Conservation (phyloP, 1,140 invertebrate genomes). For the Andrena cerasifolii region DNA sequence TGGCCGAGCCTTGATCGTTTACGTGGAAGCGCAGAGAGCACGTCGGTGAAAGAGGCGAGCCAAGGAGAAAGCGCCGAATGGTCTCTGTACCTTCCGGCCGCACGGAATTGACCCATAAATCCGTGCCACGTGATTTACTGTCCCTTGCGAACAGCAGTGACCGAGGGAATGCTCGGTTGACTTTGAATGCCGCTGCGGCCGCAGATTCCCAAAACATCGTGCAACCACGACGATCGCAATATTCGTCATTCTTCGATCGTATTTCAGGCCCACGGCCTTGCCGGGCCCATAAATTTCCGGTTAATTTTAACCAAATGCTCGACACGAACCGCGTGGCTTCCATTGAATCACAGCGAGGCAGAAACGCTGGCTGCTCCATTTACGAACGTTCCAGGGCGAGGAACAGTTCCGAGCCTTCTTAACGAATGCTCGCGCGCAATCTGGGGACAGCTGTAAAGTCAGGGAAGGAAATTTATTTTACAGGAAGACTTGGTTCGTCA, state of each 20-base stretch:
- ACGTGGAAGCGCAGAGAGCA: not conserved
- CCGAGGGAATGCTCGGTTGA: conserved; percentile 37
- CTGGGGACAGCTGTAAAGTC: too few species aligned
- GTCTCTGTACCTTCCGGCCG: conserved; percentile 23
- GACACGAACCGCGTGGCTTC: too few species aligned
- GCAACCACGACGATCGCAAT: conserved; percentile 16
- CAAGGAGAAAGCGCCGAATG: conserved; percentile 60
- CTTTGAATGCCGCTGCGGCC: conserved; percentile 64
- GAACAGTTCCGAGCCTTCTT: too few species aligned
- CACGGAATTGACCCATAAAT: conserved; percentile 71
- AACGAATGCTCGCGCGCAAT: too few species aligned
- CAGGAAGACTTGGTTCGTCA: too few species aligned
- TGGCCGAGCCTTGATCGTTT: not conserved
- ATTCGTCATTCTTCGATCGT: not conserved
- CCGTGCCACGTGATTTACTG: conserved; percentile 69
- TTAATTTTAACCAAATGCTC: not conserved
- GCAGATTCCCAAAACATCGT: conserved; percentile 71
- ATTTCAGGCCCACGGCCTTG: not conserved
- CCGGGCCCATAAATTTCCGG: conserved; percentile 1
- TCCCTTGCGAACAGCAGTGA: not conserved
- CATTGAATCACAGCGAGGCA: not conserved
- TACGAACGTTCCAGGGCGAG: too few species aligned
- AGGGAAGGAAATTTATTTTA: too few species aligned
- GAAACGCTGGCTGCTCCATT: not conserved
- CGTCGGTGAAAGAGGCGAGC: conserved; percentile 43